These are phyloP conservation scores for Narcine bancroftii DNA, from an alignment of 2,113 vertebrate genomes.

Conservation along the genomic window DNA sequence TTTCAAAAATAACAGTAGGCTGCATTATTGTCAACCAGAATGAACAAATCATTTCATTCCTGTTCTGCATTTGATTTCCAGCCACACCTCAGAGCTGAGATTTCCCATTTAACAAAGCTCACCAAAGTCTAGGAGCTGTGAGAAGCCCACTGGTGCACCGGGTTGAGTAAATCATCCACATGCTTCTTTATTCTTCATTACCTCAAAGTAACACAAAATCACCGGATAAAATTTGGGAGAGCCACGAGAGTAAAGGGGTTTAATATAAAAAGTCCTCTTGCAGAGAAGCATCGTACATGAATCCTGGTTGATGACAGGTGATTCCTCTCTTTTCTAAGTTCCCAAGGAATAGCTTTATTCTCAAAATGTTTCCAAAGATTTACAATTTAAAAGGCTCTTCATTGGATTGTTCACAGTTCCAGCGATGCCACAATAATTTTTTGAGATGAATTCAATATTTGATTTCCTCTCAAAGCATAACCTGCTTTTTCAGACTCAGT, in stretches of 20 bases:
- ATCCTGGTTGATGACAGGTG: neutral
- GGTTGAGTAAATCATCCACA: neutral
- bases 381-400: neutral
- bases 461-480: neutral
- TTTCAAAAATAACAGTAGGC: neutral
- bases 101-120: neutral
- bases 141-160: neutral
- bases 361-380: neutral
- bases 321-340: no score
- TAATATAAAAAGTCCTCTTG: neutral
- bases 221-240: neutral
- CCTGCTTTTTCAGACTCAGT: slow-evolving; percentile 5
- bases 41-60: neutral
- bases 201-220: neutral
- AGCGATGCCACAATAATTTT: neutral
- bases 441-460: neutral
- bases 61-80: neutral
- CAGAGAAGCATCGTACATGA: neutral
- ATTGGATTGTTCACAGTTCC: neutral
- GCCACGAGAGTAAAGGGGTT: neutral
- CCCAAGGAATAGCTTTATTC: neutral
- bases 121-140: neutral
- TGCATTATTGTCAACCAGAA: neutral
- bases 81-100: neutral
- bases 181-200: neutral